Evolutionary conservation across 2,888 invertebrate genomes (phyloP).

Genomic region (Xylocampa areola): DNA sequence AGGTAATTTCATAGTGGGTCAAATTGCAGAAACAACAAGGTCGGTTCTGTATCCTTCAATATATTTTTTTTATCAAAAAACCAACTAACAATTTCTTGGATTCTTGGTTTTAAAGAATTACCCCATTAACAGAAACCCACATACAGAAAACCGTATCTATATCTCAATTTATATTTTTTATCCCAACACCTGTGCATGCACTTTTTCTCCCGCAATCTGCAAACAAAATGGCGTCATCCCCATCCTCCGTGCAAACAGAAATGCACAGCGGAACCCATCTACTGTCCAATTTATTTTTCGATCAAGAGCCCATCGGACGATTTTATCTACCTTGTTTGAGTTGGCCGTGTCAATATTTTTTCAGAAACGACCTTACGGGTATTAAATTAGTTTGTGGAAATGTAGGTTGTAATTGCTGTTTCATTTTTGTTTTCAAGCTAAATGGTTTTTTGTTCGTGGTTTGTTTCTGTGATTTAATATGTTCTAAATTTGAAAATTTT

Average conservation of each 20-base stretch:
- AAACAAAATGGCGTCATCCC: constrained; percentile 33
- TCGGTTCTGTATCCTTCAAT: no score
- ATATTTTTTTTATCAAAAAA: no score
- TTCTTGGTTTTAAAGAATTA: no score
- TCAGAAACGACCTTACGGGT: constrained; percentile 5
- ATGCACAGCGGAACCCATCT: constrained; percentile 41
- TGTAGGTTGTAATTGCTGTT: neutral
- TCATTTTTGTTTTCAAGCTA: neutral
- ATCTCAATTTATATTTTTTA: neutral
- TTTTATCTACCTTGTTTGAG: constrained; percentile 51
- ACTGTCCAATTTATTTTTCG: constrained; percentile 73
- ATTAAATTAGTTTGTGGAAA: neutral
- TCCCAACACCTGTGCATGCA: neutral
- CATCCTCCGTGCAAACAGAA: constrained; percentile 46
- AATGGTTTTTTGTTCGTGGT: neutral
- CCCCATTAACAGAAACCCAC: neutral
- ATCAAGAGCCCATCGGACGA: constrained; percentile 59
- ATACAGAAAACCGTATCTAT: neutral
- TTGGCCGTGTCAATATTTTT: constrained; percentile 53
- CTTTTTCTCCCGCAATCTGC: constrained; percentile 16
- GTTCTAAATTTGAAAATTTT: no score
- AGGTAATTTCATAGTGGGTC: no score
- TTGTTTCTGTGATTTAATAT: no score
- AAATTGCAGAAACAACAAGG: no score
- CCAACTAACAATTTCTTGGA: no score